Evolutionary conservation across 2,797 vertebrate species (phyloP).

Genomic region (Mormyrops boulengeri): DNA sequence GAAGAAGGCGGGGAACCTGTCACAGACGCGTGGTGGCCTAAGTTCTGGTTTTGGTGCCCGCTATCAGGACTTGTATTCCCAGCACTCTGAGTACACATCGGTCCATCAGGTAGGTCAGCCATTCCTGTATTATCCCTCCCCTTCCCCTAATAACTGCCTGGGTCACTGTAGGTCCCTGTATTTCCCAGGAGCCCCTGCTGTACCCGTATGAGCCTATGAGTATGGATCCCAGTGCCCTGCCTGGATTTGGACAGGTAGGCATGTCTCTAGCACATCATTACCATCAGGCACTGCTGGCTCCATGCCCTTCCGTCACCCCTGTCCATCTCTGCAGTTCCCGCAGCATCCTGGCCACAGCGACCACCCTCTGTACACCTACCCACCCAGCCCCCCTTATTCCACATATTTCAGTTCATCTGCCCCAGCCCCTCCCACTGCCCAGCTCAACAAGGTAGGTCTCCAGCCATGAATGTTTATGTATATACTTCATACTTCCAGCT

Average conservation of each 20-base stretch:
- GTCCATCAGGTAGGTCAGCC: conserved; percentile 54
- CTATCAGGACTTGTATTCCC: conserved; percentile 64
- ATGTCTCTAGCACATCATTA: background rate
- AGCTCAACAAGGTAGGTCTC: conserved; percentile 72
- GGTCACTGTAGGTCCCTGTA: background rate
- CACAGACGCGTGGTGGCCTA: conserved; percentile 55
- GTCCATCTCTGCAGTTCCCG: conserved; percentile 40
- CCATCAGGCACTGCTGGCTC: background rate
- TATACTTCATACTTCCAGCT: background rate
- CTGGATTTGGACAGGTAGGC: conserved; percentile 59
- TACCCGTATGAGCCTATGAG: conserved; percentile 62
- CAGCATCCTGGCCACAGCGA: conserved; percentile 55
- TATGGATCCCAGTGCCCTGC: conserved; percentile 46
- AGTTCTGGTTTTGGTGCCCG: conserved; percentile 60
- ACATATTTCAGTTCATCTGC: conserved; percentile 70
- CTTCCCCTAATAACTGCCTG: background rate
- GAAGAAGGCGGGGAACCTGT: conserved; percentile 63
- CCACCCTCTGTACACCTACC: conserved; percentile 46
- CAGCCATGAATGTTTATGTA: background rate
- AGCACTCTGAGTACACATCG: conserved; percentile 59
- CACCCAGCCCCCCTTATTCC: conserved; percentile 59
- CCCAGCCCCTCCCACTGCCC: conserved; percentile 51
- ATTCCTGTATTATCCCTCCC: background rate
- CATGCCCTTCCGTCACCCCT: background rate
- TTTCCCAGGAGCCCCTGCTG: conserved; percentile 51